Evolutionary conservation across 2,888 invertebrate species (phyloP), one percentile per base, ranked within the genome.

Genomic region (Salpingus planirostris): DNA sequence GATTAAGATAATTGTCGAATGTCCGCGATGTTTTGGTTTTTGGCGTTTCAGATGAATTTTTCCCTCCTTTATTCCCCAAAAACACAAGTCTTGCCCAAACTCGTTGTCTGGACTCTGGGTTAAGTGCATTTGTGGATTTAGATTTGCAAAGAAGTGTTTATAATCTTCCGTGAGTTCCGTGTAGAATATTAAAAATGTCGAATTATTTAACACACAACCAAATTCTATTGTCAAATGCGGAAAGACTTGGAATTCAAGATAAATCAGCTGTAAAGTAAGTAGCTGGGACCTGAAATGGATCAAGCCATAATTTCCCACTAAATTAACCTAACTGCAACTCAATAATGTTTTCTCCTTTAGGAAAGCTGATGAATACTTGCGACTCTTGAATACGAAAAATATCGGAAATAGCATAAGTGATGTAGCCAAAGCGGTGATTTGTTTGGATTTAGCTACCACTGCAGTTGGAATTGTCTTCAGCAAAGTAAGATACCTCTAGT

Each of bases 391-490:
- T 46, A 64, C 64, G 1, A 72, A 71, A 47, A 59, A 61, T 1
- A 55, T 59, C 10, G 11, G 53, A 13, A 54, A 46, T 36, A 65
- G 64, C 23, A 57, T 78, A 24, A 73, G 70, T 35, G 77, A 77
- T 38, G 71, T 70, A 6, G 70, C 73, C 3, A 77, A 74, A 62
- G 66, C 69, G 13, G 69, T 77, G 0, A 60, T 79, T 26, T 78
- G 78, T 43, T 57, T 78, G 15, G 77, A 79, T 52, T 54, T 80
- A 24, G 76, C 78, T 15, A 67, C 74, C 3, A 50, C 56, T 5
- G 42, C 67, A n/a, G 49, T 69, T 13, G 70, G 71, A 18, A 60
- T 64, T 15, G 64, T 66, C 29, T 65, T 78, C 31, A 77, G 79
- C 55, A 52, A 62, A 52, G 74, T 73, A 56, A 59, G 8, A 29